Evolutionary conservation across 2,888 invertebrate genomes (phyloP), one percentile per base, ranked within the genome.

Genomic region (Ichneumoninae sp.): DNA sequence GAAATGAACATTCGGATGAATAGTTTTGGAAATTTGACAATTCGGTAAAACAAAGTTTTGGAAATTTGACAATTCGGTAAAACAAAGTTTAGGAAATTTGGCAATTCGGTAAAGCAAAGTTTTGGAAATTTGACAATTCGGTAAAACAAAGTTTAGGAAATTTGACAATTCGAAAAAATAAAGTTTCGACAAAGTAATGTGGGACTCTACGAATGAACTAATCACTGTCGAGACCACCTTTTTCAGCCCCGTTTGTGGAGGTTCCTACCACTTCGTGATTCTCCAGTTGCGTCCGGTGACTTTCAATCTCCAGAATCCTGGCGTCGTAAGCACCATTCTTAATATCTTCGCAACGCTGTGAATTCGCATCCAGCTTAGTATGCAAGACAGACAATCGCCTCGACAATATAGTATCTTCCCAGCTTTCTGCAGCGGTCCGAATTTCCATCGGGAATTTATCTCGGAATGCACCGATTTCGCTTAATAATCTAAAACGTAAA

Each of bases 231-330:
- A 8, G n/a, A 10, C 52, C 65, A 52, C 30, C 40, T 44, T 68
- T 33, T 33, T 6, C 33, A 33, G 6, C 60, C 40, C 10, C 16
- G 1, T 5, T 30, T 30, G 3, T 50, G 33, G 13, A 50, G 36
- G 62, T n/a, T 26, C 65, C 66, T 54, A 89, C 89, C 68, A 71
- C 85, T 78, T 82, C 87, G 47, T 88, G 88, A 19, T 70, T 70
- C 5, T 88, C 85, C n/a, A 89, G 71, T n/a, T 77, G 47, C 26
- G 77, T 40, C 22, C 74, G 76, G 65, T 89, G 88, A 36, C 44
- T 54, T 16, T 74, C 33, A 7, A 89, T 83, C 77, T 89, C 89
- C 13, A 74, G 66, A 7, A 77, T 57, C 33, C 89, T 85, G 57
- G 81, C 22, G 3, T 84, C 81, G 71, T 87, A 87, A 65, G 82